Conservation (phyloP, 2,797 vertebrate genomes). For the Scleropages formosus region DNA sequence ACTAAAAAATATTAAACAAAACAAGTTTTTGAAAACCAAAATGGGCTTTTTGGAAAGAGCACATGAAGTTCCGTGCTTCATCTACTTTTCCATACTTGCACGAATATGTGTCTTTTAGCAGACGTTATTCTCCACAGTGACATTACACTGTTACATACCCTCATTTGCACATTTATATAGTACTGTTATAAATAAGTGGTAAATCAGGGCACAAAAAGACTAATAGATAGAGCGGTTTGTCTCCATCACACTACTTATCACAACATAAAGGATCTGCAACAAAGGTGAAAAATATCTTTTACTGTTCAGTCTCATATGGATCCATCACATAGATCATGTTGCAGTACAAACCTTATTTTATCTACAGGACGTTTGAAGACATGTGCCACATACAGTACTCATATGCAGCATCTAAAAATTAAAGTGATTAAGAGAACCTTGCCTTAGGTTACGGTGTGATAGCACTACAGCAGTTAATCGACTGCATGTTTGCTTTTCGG, state of each 20-base stretch:
- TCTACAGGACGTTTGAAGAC: constrained; percentile 7
- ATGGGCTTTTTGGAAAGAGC: too few species aligned
- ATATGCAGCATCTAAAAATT: neutral
- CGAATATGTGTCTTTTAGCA: too few species aligned
- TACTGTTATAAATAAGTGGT: neutral
- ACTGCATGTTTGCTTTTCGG: neutral
- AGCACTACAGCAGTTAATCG: neutral
- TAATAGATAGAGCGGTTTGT: neutral
- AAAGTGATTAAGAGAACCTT: neutral
- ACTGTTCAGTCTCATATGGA: neutral
- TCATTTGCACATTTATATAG: too few species aligned
- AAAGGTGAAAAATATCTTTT: constrained; percentile 15
- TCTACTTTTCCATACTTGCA: too few species aligned
- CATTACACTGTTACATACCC: too few species aligned
- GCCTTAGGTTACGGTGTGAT: constrained; percentile 8
- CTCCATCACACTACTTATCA: constrained; percentile 16
- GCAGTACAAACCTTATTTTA: constrained; percentile 16
- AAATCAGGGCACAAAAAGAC: neutral
- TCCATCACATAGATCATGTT: too few species aligned
- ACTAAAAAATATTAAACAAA: too few species aligned
- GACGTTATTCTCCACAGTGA: too few species aligned
- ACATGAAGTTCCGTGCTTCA: too few species aligned
- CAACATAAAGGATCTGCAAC: neutral
- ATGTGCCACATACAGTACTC: neutral
- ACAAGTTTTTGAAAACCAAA: too few species aligned